A percentile compares a stretch with the other conserved stretches of the same genome.
Evolutionary conservation across 2,888 invertebrate genomes (phyloP).

Genomic region (Chrysomela aeneicollis): DNA sequence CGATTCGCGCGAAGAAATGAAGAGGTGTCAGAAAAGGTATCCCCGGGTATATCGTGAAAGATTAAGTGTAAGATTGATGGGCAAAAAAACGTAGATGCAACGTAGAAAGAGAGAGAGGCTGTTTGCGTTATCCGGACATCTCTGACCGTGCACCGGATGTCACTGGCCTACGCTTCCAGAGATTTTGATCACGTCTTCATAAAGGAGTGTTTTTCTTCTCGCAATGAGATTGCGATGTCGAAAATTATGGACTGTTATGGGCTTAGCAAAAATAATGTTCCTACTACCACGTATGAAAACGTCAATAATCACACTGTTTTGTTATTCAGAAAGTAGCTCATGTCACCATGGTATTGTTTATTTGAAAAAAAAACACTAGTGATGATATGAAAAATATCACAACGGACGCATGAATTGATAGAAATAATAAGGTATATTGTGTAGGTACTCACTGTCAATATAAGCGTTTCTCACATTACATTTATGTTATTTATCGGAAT

Average conservation of each 20-base stretch:
- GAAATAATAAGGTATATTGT: no score
- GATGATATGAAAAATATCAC: no score
- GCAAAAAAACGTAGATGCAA: constrained; percentile 5
- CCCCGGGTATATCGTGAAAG: constrained; percentile 20
- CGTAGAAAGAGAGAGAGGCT: not conserved
- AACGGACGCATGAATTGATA: no score
- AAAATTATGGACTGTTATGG: not conserved
- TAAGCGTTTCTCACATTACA: no score
- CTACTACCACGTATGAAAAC: no score
- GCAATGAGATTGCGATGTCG: not conserved
- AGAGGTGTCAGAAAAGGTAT: constrained; percentile 30
- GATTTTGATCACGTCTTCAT: constrained; percentile 11
- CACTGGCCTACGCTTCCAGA: constrained; percentile 22
- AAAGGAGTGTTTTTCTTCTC: constrained; percentile 12
- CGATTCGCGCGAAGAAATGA: constrained; percentile 27
- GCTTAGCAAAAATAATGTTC: not conserved
- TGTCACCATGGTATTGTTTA: no score
- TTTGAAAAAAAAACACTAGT: no score
- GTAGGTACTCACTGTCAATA: no score
- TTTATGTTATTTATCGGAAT: no score
- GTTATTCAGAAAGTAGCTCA: no score
- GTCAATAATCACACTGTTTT: no score
- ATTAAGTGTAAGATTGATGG: constrained; percentile 24
- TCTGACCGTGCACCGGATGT: constrained; percentile 11
- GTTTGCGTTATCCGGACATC: constrained; percentile 17